phyloP scores from a whole-genome alignment of 2,888 invertebrate species.

The Pollenia griseotomentosa region DNA sequence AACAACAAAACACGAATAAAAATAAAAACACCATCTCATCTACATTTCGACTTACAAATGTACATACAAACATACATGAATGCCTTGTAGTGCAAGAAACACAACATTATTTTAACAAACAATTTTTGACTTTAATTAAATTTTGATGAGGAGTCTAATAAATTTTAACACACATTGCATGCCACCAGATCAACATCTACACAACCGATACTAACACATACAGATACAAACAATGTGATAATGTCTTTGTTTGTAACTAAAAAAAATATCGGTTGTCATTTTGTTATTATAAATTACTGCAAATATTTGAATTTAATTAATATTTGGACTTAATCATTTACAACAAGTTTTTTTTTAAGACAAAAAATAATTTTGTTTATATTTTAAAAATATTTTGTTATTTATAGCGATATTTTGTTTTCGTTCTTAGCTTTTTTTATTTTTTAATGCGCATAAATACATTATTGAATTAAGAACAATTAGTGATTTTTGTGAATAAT shows the following conservation, averaged over 20 bases:
- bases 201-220: neutral
- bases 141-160: constrained; percentile 61
- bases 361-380: neutral
- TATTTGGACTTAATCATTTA: constrained; percentile 39
- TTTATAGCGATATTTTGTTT: neutral
- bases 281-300: constrained; percentile 66
- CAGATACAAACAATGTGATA: neutral
- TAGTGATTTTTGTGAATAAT: too few species aligned
- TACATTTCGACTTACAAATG: neutral
- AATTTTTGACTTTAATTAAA: constrained; percentile 66
- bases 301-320: constrained; percentile 59
- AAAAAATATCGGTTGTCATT: constrained; percentile 49
- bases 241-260: neutral
- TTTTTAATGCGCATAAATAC: constrained; percentile 6
- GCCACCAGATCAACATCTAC: neutral
- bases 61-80: too few species aligned
- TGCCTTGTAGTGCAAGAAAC: neutral
- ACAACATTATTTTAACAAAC: constrained; percentile 45
- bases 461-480: too few species aligned
- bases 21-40: constrained; percentile 27
- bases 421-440: neutral
- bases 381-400: constrained; percentile 10
- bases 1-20: constrained; percentile 39
- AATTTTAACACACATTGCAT: constrained; percentile 40
- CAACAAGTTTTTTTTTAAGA: neutral